Evolutionary conservation across 2,888 invertebrate genomes (phyloP).

Genomic region (Scaptomyza parva): DNA sequence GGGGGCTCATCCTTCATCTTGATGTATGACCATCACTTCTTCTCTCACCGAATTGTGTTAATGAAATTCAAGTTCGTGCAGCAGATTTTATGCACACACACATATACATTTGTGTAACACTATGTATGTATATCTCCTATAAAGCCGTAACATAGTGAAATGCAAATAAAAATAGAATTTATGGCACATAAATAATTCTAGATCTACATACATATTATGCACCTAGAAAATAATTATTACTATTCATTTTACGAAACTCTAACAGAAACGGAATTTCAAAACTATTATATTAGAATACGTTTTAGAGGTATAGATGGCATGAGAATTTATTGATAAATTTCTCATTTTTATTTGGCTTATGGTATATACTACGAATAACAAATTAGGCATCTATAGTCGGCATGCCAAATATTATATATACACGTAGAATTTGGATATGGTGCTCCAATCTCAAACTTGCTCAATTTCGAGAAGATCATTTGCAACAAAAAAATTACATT

Average conservation of each 20-base stretch:
- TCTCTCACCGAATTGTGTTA: conserved; percentile 67
- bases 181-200: neutral
- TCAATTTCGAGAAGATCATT: too few species aligned
- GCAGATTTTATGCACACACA: conserved; percentile 31
- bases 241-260: neutral
- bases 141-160: too few species aligned
- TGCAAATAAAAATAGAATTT: neutral
- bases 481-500: too few species aligned
- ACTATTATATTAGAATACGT: neutral
- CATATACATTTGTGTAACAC: neutral
- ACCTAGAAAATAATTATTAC: neutral
- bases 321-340: neutral
- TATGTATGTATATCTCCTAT: neutral
- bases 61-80: conserved; percentile 68
- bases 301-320: too few species aligned
- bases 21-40: conserved; percentile 74
- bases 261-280: neutral
- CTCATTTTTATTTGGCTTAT: too few species aligned
- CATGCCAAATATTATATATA: too few species aligned
- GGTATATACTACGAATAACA: too few species aligned
- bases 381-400: too few species aligned
- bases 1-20: conserved; percentile 70
- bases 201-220: neutral
- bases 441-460: too few species aligned
- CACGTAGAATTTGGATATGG: too few species aligned